phyloP scores from a whole-genome alignment of 2,797 vertebrate genomes.

The Sebastes umbrosus region DNA sequence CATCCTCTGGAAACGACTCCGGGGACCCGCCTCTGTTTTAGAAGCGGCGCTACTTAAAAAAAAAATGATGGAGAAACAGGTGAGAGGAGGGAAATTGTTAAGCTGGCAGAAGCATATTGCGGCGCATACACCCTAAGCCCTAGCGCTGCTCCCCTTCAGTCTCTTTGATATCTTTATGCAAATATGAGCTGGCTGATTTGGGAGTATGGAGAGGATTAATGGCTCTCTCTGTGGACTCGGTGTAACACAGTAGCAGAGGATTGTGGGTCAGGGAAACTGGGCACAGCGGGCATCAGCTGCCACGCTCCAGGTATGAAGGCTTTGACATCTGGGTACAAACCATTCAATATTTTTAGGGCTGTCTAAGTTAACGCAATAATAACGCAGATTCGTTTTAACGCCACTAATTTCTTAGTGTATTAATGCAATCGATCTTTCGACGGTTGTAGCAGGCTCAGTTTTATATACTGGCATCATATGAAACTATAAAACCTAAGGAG shows the following conservation, averaged over 20 bases:
- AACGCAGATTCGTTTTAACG: no score
- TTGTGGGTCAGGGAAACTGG: constrained; percentile 61
- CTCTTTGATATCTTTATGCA: constrained; percentile 75
- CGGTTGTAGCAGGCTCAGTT: no score
- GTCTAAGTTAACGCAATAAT: no score
- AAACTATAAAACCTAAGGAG: no score
- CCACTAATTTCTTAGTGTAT: no score
- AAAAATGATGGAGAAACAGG: constrained; percentile 43
- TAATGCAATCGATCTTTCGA: no score
- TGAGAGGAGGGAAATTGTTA: constrained; percentile 42
- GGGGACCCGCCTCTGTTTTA: constrained; percentile 22
- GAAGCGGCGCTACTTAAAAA: neutral
- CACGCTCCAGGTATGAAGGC: constrained; percentile 39
- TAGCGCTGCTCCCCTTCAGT: constrained; percentile 43
- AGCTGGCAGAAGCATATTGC: constrained; percentile 36
- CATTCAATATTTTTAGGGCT: neutral
- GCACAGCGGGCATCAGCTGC: constrained; percentile 61
- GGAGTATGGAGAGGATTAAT: constrained; percentile 61
- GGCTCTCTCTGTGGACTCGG: constrained; percentile 55
- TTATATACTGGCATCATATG: no score
- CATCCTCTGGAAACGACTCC: constrained; percentile 8
- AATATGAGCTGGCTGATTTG: constrained; percentile 67
- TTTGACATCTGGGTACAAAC: constrained; percentile 40
- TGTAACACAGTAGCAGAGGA: constrained; percentile 44
- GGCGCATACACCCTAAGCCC: constrained; percentile 34